Conservation (phyloP, 2,888 invertebrate genomes). For the Lydus trimaculatus region DNA sequence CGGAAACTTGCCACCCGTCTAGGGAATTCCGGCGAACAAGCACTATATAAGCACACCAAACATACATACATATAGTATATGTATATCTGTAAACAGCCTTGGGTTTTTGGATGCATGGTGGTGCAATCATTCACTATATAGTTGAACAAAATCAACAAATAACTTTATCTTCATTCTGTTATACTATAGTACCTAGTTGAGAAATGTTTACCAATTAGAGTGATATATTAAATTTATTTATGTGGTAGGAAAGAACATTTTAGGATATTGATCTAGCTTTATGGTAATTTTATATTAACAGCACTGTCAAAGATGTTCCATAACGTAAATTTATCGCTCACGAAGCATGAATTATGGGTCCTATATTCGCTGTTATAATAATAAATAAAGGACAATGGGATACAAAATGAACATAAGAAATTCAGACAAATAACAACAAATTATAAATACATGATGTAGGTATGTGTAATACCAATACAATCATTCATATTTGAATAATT, state of each 20-base stretch:
- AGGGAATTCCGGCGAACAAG: slow-evolving; percentile 38
- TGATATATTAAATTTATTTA: slow-evolving; percentile 9
- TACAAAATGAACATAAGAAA: not conserved
- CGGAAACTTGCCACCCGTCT: slow-evolving; percentile 20
- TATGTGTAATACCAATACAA: not conserved
- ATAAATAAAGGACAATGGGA: slow-evolving; percentile 8
- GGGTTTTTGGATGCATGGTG: not conserved
- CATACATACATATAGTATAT: slow-evolving; percentile 1
- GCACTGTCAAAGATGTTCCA: slow-evolving; percentile 11
- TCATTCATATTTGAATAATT: too few relatives aligned
- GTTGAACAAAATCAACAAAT: not conserved
- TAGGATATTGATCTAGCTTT: slow-evolving; percentile 11
- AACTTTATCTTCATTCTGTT: not conserved
- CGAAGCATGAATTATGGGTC: slow-evolving; percentile 18
- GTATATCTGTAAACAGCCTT: not conserved
- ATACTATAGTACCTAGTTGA: not conserved
- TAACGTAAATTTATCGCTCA: slow-evolving; percentile 19
- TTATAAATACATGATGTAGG: not conserved
- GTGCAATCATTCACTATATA: not conserved
- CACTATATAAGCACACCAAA: slow-evolving; percentile 24
- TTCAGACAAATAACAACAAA: not conserved
- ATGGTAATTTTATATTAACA: slow-evolving; percentile 22
- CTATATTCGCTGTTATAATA: slow-evolving; percentile 1
- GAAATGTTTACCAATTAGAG: not conserved
- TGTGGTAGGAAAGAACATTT: not conserved